Evolutionary conservation across 2,113 vertebrate species (phyloP).

Genomic region (Lucifuga dentata): DNA sequence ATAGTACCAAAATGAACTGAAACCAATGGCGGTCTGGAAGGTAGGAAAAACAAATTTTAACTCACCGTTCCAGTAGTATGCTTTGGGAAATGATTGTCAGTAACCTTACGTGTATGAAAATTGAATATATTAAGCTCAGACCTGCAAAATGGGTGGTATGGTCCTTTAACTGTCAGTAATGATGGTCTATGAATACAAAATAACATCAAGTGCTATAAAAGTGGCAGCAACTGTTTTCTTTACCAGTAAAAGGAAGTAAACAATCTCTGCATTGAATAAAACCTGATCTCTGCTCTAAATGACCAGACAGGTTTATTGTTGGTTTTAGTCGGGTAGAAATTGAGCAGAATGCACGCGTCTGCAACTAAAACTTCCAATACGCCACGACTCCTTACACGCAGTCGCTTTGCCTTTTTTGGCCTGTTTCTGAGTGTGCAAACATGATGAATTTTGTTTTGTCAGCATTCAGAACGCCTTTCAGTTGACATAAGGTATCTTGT

Average conservation of each 20-base stretch:
- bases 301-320: constrained; percentile 9
- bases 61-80: too few relatives aligned
- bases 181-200: constrained; percentile 8
- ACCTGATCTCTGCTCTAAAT: constrained; percentile 16
- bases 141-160: too few relatives aligned
- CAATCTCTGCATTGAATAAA: constrained; percentile 8
- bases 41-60: too few relatives aligned
- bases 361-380: neutral
- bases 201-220: constrained; percentile 20
- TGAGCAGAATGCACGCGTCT: neutral
- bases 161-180: too few relatives aligned
- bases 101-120: too few relatives aligned
- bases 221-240: constrained; percentile 10
- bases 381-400: neutral
- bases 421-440: constrained; percentile 54
- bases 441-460: constrained; percentile 63
- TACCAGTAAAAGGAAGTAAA: constrained; percentile 16
- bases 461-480: constrained; percentile 57
- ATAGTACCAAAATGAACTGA: too few relatives aligned
- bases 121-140: too few relatives aligned
- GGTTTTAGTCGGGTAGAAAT: neutral
- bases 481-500: constrained; percentile 74
- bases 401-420: constrained; percentile 30
- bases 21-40: too few relatives aligned
- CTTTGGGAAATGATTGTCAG: too few relatives aligned